phyloP scores from a whole-genome alignment of 2,113 vertebrate species.

The Mobula birostris region DNA sequence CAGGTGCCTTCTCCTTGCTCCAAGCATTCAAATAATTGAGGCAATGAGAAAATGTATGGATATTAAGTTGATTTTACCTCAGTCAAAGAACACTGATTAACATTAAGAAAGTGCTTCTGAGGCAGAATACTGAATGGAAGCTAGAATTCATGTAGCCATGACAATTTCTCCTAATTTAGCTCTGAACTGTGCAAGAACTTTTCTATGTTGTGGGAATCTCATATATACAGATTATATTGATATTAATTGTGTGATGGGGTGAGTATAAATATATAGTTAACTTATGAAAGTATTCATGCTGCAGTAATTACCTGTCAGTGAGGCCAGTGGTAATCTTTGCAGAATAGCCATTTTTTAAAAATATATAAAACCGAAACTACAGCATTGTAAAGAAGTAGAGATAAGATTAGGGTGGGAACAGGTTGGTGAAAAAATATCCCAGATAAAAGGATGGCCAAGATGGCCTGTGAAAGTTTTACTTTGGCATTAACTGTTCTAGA shows the following conservation, averaged over 20 bases:
- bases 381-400: neutral
- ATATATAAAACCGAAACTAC: neutral
- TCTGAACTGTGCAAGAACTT: too few species aligned
- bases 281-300: neutral
- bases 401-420: neutral
- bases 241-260: too few species aligned
- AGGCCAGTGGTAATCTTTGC: neutral
- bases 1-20: too few species aligned
- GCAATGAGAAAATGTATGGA: neutral
- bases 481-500: too few species aligned
- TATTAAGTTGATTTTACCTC: neutral
- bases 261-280: neutral
- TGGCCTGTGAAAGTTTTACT: too few species aligned
- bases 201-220: too few species aligned
- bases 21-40: too few species aligned
- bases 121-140: neutral
- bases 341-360: neutral
- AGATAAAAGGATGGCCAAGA: neutral
- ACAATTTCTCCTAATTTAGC: neutral
- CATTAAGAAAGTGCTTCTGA: neutral
- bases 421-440: neutral
- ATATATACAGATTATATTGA: too few species aligned
- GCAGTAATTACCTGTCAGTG: neutral
- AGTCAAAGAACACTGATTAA: neutral
- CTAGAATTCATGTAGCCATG: neutral